These are phyloP conservation scores for Macrosiphum euphorbiae DNA, from an alignment of 2,888 invertebrate genomes.

Conservation along the genomic window DNA sequence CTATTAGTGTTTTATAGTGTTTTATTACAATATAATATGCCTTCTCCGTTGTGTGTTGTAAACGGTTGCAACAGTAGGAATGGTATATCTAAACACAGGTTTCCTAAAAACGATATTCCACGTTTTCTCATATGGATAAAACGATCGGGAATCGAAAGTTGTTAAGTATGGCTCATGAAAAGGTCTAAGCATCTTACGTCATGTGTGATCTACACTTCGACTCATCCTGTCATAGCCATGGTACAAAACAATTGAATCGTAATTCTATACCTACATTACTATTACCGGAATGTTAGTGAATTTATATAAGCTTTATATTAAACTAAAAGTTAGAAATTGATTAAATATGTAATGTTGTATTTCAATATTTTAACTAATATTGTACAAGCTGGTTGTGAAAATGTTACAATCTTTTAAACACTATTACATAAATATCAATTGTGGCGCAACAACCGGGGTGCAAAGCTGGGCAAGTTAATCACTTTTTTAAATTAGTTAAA, in stretches of 20 bases:
- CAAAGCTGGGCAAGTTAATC: no score
- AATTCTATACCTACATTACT: constrained; percentile 26
- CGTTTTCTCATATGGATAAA: constrained; percentile 10
- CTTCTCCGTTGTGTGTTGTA: constrained; percentile 2
- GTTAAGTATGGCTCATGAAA: not conserved
- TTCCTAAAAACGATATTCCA: constrained; percentile 7
- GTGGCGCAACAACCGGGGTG: no score
- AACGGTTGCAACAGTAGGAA: not conserved
- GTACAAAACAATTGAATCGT: constrained; percentile 1
- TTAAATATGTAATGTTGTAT: not conserved
- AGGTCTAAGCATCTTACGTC: not conserved
- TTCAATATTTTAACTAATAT: not conserved
- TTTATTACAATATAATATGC: constrained; percentile 8
- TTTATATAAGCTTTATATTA: constrained; percentile 23
- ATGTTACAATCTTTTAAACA: not conserved
- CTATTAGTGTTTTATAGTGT: not conserved
- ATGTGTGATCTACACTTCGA: constrained; percentile 31
- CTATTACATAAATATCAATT: not conserved
- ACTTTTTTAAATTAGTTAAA: no score
- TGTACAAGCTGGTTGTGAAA: not conserved
- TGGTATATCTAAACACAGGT: constrained; percentile 16
- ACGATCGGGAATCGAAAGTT: constrained; percentile 8
- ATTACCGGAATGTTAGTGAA: constrained; percentile 8
- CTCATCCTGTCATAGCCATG: not conserved
- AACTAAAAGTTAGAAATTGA: not conserved